phyloP scores from a whole-genome alignment of 2,888 invertebrate species.

The Callyntrura sp. region DNA sequence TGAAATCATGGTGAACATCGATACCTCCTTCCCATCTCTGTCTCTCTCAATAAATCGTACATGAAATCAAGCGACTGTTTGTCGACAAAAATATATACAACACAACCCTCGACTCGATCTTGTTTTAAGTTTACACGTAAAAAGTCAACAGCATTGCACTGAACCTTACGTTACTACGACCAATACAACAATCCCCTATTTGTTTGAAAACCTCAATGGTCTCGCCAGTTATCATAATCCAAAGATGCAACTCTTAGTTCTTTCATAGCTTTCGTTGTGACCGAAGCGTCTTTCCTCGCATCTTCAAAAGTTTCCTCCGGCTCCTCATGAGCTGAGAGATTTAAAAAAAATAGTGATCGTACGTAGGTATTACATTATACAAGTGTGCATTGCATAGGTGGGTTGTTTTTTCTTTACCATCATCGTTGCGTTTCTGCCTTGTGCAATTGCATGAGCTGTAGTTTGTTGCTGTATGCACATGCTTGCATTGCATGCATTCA shows the following conservation, averaged over 20 bases:
- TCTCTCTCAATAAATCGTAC: background rate
- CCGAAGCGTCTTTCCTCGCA: constrained; percentile 6
- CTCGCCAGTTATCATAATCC: constrained; percentile 38
- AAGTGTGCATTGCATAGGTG: constrained; percentile 9
- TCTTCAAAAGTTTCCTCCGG: constrained; percentile 57
- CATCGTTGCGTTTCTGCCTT: background rate
- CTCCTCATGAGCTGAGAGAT: constrained; percentile 71
- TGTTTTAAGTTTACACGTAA: background rate
- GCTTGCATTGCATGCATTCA: constrained; percentile 16
- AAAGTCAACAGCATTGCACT: background rate
- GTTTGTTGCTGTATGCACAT: too few species aligned
- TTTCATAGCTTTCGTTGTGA: constrained; percentile 41
- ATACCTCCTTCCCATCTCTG: too few species aligned
- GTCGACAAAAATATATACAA: background rate
- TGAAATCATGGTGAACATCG: background rate
- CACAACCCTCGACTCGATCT: background rate
- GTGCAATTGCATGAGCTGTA: background rate
- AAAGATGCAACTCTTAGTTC: constrained; percentile 46
- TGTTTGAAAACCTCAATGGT: constrained; percentile 63
- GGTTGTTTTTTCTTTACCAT: background rate
- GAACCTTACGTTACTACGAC: background rate
- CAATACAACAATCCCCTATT: constrained; percentile 17
- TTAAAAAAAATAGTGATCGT: constrained; percentile 4
- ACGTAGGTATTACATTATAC: background rate
- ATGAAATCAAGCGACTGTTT: background rate